phyloP scores from a whole-genome alignment of 2,113 vertebrate genomes.

The Tinamus guttatus region DNA sequence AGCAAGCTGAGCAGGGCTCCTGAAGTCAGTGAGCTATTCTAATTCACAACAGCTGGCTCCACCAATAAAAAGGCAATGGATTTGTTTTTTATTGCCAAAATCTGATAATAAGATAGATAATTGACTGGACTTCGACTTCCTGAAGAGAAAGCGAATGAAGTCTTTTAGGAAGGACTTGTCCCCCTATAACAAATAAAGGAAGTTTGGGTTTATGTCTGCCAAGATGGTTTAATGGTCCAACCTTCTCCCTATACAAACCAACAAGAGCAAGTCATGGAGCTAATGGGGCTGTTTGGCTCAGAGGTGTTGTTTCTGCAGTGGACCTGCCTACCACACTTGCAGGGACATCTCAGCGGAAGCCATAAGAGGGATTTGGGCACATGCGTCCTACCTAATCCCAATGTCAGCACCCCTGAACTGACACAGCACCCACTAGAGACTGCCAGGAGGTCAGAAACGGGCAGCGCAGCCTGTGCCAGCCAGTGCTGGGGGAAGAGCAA shows the following conservation, averaged over 20 bases:
- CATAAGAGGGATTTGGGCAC: background rate
- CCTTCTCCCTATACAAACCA: background rate
- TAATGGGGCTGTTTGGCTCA: background rate
- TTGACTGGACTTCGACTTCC: background rate
- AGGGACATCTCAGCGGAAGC: background rate
- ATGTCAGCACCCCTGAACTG: fast-evolving
- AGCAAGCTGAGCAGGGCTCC: background rate
- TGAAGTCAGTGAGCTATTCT: background rate
- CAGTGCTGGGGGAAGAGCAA: background rate
- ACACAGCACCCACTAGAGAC: background rate
- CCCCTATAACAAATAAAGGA: background rate
- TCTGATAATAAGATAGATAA: background rate
- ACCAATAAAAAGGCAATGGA: background rate
- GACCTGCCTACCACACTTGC: background rate
- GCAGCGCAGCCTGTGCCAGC: background rate
- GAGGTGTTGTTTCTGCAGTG: background rate
- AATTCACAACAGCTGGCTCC: background rate
- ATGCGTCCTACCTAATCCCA: background rate
- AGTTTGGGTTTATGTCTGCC: background rate
- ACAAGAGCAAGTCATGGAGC: background rate
- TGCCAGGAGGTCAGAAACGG: background rate
- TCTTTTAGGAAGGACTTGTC: background rate
- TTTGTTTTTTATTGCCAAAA: constrained; percentile 16
- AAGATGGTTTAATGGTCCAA: background rate
- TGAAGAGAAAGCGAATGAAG: background rate